Evolutionary conservation across 2,888 invertebrate genomes (phyloP).

Genomic region (Macaria liturata): DNA sequence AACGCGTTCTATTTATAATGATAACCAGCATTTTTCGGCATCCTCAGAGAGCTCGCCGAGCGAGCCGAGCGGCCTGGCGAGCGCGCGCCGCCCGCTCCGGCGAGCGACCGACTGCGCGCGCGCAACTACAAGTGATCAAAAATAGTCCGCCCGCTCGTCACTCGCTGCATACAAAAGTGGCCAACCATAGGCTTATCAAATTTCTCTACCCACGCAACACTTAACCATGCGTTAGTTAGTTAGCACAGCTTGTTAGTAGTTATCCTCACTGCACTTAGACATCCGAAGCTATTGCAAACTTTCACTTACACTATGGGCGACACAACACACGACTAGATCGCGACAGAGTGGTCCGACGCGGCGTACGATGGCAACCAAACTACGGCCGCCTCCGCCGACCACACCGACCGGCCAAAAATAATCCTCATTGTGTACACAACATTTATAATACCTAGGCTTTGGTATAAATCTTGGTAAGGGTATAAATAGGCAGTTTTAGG

Average conservation of each 20-base stretch:
- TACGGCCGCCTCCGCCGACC: constrained; percentile 59
- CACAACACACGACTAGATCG: constrained; percentile 35
- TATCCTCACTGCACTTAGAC: constrained; percentile 41
- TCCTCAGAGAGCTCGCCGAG: constrained; percentile 21
- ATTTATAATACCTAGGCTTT: constrained; percentile 74
- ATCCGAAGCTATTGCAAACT: constrained; percentile 57
- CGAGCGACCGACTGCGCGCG: constrained; percentile 49
- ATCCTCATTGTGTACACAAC: constrained; percentile 76
- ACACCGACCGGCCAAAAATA: constrained; percentile 72
- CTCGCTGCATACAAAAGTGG: constrained; percentile 80
- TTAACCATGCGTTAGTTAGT: constrained; percentile 77
- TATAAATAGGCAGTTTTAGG: constrained; percentile 59
- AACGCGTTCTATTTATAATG: constrained; percentile 20
- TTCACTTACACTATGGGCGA: constrained; percentile 66
- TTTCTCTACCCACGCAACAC: constrained; percentile 68
- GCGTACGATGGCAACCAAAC: constrained; percentile 52
- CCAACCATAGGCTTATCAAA: constrained; percentile 77
- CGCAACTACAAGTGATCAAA: constrained; percentile 54
- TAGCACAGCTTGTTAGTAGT: constrained; percentile 62
- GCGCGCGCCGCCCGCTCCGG: constrained; percentile 41
- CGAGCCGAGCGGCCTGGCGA: constrained; percentile 9
- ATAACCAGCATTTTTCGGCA: constrained; percentile 14
- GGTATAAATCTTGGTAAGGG: constrained; percentile 64
- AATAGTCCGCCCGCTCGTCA: constrained; percentile 64
- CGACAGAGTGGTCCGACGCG: constrained; percentile 43